Base-by-base conservation (phyloP, 2,113 vertebrate species). In the Toxotes chatareus region DNA sequence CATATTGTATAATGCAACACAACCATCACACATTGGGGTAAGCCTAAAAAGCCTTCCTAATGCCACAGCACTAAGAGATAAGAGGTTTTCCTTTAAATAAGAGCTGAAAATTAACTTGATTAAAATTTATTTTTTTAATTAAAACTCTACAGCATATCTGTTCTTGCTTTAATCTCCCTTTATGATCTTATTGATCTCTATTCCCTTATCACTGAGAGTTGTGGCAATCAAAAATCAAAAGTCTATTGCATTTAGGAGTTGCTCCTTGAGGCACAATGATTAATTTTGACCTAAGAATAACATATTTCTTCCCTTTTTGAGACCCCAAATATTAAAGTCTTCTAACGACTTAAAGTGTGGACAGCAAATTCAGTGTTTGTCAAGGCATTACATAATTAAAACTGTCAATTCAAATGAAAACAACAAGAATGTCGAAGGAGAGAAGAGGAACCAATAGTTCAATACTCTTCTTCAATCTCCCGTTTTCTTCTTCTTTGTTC, bases 371-470 rank as follows among this genome's bases (percentile, higher is more conserved):
- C 19, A 27, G 12, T 42, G 16, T 72, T 66, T 77, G 61, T 51
- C 59, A 55, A 36, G 62, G 2, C 17, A 40, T 32, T 27, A 14
- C 0, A 23, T 53, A 36, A 57, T 40, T 47, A 8, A 23, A 31
- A 36, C 6, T 4, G 5, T 34, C 17, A 32, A 78, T 13, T 32
- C 3, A 11, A 19, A 49, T 13, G 32, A n/a, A 69, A 64, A 31
- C 32, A 13, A 38, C 49, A 53, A 36, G 27, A 69, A 76, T 40
- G 70, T 32, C 53, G 65, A 42, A 40, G 59, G 17, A 44, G 19
- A 82, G 55, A 71, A 78, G 73, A 79, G 77, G 84, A 86, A 73
- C 40, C 10, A 42, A 4, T 44, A 57, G 53, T 66, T 76, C 23
- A 55, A 8, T 61, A 65, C 61, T 65, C 4, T 23, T 76, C 57